Evolutionary conservation across 2,797 vertebrate genomes (phyloP), one percentile per base, ranked within the genome.

Genomic region (Gadopsis marmoratus): DNA sequence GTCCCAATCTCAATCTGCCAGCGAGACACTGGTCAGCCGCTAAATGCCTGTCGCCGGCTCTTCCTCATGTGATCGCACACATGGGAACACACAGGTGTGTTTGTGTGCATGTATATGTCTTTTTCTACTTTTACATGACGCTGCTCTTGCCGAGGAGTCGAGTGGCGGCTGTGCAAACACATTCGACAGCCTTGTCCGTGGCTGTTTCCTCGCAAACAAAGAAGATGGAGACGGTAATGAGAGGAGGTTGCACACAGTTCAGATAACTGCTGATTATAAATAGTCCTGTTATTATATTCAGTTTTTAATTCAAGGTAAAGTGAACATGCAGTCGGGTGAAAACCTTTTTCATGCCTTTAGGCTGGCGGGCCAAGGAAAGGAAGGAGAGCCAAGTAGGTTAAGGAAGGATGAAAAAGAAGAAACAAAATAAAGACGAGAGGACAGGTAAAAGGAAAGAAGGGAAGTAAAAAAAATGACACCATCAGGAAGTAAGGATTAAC

Each of bases 1-100:
- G 9, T 65, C 82, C 82, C 82, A 86, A 84, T 89, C 83, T 77
- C 83, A 90, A 88, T 92, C 90, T 84, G 87, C 91, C 89, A 89
- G 61, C 17, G 56, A 83, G 87, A 83, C 90, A 82, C 76, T 78
- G 86, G 84, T 86, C 86, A 84, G 84, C 75, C 37, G 69, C 80
- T 84, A 88, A 90, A 91, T 79, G 80, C 84, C 76, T 43, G 33
- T 50, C 35, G 21, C 65, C 71, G 21, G n/a, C 74, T 77, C 71
- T 6, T 79, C 62, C 62, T 61, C 65, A 55, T 74, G 62, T 67
- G 71, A 81, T 89, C 80, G 29, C 85, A 82, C 86, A 86, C 78
- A 66, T 58, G 62, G n/a, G 31, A 71, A 58, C 71, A 70, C 70
- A 55, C 53, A 45, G 47, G 71, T 82, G 61, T 86, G 82, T 84